These are phyloP conservation scores for Oryzias dopingdopingensis DNA, from an alignment of 2,797 vertebrate species.

Conservation along the genomic window DNA sequence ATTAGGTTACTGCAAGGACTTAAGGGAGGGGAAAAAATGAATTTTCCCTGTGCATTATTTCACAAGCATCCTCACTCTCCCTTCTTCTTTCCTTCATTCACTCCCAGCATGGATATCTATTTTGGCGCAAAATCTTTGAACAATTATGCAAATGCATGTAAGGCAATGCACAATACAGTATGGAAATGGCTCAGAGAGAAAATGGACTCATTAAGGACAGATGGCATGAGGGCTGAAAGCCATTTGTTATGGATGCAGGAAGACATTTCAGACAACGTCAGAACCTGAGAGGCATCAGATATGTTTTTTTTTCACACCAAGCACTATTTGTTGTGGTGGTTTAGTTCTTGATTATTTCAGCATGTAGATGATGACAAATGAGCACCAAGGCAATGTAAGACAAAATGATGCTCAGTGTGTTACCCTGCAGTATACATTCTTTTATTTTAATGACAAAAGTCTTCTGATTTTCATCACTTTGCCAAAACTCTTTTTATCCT, in stretches of 20 bases:
- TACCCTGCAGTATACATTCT: slow-evolving; percentile 27
- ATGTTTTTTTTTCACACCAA: slow-evolving; percentile 70
- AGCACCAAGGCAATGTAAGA: slow-evolving; percentile 33
- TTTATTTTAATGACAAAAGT: slow-evolving; percentile 27
- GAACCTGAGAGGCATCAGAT: slow-evolving; percentile 74
- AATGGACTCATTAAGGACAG: slow-evolving; percentile 96
- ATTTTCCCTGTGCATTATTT: slow-evolving; percentile 90
- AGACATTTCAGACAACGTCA: slow-evolving; percentile 74
- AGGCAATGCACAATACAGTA: slow-evolving; percentile 91
- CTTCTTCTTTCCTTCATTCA: slow-evolving; percentile 61
- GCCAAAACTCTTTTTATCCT: slow-evolving; percentile 15
- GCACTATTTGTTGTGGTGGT: slow-evolving; percentile 65
- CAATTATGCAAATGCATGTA: slow-evolving; percentile 96
- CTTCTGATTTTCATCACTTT: slow-evolving; percentile 24
- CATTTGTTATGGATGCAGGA: slow-evolving; percentile 78
- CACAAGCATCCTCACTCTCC: slow-evolving; percentile 83
- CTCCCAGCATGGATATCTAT: slow-evolving; percentile 90
- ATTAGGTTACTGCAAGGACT: slow-evolving; percentile 91
- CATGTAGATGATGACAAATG: slow-evolving; percentile 64
- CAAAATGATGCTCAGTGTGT: slow-evolving; percentile 17
- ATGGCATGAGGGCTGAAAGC: slow-evolving; percentile 88
- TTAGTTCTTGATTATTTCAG: slow-evolving; percentile 75
- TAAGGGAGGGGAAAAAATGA: slow-evolving; percentile 78
- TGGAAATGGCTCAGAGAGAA: slow-evolving; percentile 86
- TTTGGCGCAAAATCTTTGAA: slow-evolving; percentile 94